Evolutionary conservation across 2,113 vertebrate genomes (phyloP), one percentile per base, ranked within the genome.

Genomic region (Nesogale talazaci): DNA sequence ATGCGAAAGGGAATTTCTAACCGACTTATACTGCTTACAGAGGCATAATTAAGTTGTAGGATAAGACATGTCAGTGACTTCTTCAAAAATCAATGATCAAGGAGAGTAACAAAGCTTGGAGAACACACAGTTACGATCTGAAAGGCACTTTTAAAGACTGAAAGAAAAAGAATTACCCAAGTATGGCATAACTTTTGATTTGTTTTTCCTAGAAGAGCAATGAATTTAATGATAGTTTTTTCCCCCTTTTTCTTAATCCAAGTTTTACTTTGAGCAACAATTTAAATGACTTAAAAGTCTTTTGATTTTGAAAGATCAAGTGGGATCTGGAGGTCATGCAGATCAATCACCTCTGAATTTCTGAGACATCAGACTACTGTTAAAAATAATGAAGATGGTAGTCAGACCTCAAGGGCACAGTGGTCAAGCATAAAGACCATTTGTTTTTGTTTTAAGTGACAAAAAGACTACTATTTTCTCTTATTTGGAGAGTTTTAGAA

Each of bases 51-150:
- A 34, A 65, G 16, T 90, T 93, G 94, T 70, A 8, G 59, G 74
- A 34, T 67, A 34, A 93, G 20, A 90, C 61, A 86, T 86, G 89
- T 88, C 69, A 94, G 19, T 23, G 89, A 27, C 6, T 10, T 63
- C 59, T 88, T 94, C 20, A 87, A 91, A 93, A 94, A 94, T 96
- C 95, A 93, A 29, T 88, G 56, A 77, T 57, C 6, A 0, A 82
- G 19, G 34, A 34, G 14, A 74, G 7, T 56, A 38, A 40, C 42
- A 91, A 90, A 94, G 42, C 27, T 86, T n/a, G 16, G 84, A 74
- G 59, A 94, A 95, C 77, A 31, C 42, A 12, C 9, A 52, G 46
- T 12, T 8, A 10, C 9, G 46, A 40, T 72, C 23, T 14, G 31
- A 80, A 86, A 80, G 23, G 10, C 56, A 72, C 46, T 88, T 93